Conservation (phyloP, 2,113 vertebrate species). For the Fregata magnificens region DNA sequence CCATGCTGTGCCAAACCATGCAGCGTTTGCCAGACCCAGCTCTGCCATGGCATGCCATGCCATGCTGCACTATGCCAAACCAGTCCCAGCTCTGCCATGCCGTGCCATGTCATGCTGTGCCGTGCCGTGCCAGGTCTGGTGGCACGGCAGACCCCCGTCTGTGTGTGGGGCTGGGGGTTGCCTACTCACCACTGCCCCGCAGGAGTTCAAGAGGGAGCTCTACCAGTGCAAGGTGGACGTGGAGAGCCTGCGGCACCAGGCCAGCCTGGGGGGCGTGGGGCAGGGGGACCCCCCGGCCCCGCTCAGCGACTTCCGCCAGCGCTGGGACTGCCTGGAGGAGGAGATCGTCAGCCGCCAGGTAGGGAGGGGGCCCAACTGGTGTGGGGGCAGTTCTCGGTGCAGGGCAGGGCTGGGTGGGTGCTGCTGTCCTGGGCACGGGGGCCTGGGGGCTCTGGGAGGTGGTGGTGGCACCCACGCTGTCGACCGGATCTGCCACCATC, state of each 20-base stretch:
- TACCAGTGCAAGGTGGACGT: slow-evolving; percentile 89
- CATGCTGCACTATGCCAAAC: too few species aligned
- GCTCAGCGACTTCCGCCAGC: slow-evolving; percentile 76
- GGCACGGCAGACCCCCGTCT: rapidly evolving
- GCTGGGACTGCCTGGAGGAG: slow-evolving; percentile 85
- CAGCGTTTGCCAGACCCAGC: too few species aligned
- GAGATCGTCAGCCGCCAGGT: slow-evolving; percentile 86
- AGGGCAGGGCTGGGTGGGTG: not conserved
- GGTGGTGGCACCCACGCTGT: not conserved
- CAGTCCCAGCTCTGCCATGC: not conserved
- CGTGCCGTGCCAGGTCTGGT: rapidly evolving
- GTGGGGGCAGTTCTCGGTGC: not conserved
- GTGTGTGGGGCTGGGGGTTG: rapidly evolving
- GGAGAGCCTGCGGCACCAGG: slow-evolving; percentile 83
- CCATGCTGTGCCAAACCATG: not conserved
- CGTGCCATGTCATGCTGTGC: not conserved
- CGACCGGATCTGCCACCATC: not conserved
- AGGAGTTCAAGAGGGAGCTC: slow-evolving; percentile 88
- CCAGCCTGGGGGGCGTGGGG: slow-evolving; percentile 50
- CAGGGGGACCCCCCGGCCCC: slow-evolving; percentile 50
- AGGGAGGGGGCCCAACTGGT: not conserved
- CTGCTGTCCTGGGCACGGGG: not conserved
- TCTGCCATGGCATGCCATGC: too few species aligned
- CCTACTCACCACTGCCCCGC: not conserved
- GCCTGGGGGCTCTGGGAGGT: not conserved